Base-by-base conservation (phyloP, 2,888 invertebrate genomes). In the Hypena proboscidalis region DNA sequence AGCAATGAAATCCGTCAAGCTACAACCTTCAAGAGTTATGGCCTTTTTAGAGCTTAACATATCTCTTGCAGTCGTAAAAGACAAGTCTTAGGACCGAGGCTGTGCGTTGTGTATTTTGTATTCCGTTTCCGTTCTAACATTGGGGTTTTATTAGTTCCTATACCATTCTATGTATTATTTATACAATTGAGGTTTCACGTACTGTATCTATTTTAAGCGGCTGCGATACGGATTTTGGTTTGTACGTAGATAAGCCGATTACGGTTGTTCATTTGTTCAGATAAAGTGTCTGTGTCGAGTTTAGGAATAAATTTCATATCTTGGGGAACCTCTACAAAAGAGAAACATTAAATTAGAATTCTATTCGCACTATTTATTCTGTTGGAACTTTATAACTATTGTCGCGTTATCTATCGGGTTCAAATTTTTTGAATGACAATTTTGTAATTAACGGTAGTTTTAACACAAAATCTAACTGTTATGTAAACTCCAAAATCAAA, bases 101-200 rank as follows among this genome's bases (percentile, higher is more conserved):
- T 9, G 1, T 35, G 13, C 37, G 26, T 37, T 17, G 32, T 31
- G 13, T 27, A 39, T 41, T 65, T 37, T 34, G 48, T 55, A 57
- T 57, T 57, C 66, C 22, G 25, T 39, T 53, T 57, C 46, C 58
- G 62, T 60, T 23, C 51, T 29, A 43, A 50, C 48, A 48, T 51
- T 43, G 43, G 36, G 47, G 55, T 69, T 70, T 67, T 70, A 70
- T 70, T 67, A 55, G 61, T 69, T 61, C 49, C 34, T 41, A 48
- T 61, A 50, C 40, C 47, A 42, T 47, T 35, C 34, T 49, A 63
- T 64, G 51, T 53, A 56, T 52, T 53, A 58, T 67, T 56, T 58
- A 67, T 36, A 31, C 39, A 17, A 33, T 36, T 35, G 29, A 42
- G 46, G 52, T 49, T 52, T 54, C 35, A 36, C 31, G 39, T 45